phyloP scores from a whole-genome alignment of 2,113 vertebrate genomes.

The Notarius quadriscutis region DNA sequence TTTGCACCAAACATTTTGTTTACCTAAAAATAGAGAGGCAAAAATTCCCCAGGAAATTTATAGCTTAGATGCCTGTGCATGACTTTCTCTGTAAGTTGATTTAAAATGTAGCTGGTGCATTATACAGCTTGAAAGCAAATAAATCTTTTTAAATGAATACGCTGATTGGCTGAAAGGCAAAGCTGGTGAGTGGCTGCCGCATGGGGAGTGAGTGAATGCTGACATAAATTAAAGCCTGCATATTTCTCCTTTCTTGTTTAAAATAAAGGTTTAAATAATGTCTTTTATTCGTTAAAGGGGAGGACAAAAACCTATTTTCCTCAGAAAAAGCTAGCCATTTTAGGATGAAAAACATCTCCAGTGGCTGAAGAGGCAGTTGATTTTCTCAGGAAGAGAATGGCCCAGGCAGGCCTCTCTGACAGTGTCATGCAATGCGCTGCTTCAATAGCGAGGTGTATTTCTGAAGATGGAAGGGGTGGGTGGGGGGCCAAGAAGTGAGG shows the following conservation, averaged over 20 bases:
- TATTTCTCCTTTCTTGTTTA: constrained; percentile 37
- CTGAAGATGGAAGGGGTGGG: constrained; percentile 65
- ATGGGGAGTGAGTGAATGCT: constrained; percentile 64
- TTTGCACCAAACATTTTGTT: constrained; percentile 53
- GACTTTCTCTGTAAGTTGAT: constrained; percentile 72
- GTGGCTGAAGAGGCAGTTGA: constrained; percentile 39
- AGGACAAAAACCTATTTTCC: constrained; percentile 26
- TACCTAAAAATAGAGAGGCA: constrained; percentile 48
- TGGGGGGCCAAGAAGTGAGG: constrained; percentile 64
- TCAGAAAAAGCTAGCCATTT: constrained; percentile 40
- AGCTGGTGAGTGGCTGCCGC: constrained; percentile 45
- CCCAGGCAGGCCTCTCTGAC: constrained; percentile 63
- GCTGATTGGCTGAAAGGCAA: constrained; percentile 55
- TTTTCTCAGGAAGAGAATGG: constrained; percentile 57
- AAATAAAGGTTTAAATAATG: constrained; percentile 46
- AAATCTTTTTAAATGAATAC: constrained; percentile 76
- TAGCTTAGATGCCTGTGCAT: constrained; percentile 59
- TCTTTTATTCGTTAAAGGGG: constrained; percentile 40
- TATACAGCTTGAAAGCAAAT: constrained; percentile 74
- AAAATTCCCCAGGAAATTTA: constrained; percentile 64
- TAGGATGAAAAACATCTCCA: constrained; percentile 42
- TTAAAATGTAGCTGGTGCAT: constrained; percentile 72
- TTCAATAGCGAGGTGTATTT: constrained; percentile 80
- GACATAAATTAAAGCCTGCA: constrained; percentile 73
- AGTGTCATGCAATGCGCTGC: constrained; percentile 70